These are phyloP conservation scores for Steatocranus sp. DNA, from an alignment of 2,797 vertebrate genomes.

Conservation along the genomic window DNA sequence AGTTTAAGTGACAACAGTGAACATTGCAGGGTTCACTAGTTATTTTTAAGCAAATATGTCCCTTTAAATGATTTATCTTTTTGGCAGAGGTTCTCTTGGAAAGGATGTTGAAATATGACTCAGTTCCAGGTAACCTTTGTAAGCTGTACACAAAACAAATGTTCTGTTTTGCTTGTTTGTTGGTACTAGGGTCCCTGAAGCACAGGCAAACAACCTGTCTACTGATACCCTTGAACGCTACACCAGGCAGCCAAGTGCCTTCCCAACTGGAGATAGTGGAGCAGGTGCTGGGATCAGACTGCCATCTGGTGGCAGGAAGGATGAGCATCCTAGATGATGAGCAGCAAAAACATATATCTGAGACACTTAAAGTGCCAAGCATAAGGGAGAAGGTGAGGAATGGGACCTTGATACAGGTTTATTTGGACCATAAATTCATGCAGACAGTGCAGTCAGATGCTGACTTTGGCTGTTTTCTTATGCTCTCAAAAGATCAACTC, in stretches of 20 bases:
- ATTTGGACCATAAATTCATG: not conserved
- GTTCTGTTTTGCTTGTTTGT: slow-evolving; percentile 54
- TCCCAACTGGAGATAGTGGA: slow-evolving; percentile 57
- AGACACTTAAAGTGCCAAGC: slow-evolving; percentile 19
- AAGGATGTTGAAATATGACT: slow-evolving; percentile 33
- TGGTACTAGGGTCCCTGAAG: slow-evolving; percentile 34
- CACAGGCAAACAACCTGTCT: slow-evolving; percentile 71
- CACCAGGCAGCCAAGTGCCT: slow-evolving; percentile 28
- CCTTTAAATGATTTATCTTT: slow-evolving; percentile 24
- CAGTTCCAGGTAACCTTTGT: slow-evolving; percentile 57
- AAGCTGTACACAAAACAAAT: slow-evolving; percentile 19
- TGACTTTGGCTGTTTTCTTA: not conserved
- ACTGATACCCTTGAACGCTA: slow-evolving; percentile 56
- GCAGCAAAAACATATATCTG: slow-evolving; percentile 49
- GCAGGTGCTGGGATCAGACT: slow-evolving; percentile 55
- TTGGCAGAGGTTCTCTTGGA: slow-evolving; percentile 3
- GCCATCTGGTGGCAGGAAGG: slow-evolving; percentile 70
- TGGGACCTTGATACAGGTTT: not conserved
- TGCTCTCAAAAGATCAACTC: slow-evolving; percentile 33
- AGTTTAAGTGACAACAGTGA: not conserved
- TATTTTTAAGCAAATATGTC: not conserved
- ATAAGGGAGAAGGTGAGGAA: slow-evolving; percentile 1
- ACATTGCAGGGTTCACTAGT: not conserved
- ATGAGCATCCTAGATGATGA: slow-evolving; percentile 46
- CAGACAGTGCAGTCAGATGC: not conserved